These are phyloP conservation scores for Tetramorium bicarinatum DNA, from an alignment of 2,888 invertebrate genomes.

Conservation along the genomic window DNA sequence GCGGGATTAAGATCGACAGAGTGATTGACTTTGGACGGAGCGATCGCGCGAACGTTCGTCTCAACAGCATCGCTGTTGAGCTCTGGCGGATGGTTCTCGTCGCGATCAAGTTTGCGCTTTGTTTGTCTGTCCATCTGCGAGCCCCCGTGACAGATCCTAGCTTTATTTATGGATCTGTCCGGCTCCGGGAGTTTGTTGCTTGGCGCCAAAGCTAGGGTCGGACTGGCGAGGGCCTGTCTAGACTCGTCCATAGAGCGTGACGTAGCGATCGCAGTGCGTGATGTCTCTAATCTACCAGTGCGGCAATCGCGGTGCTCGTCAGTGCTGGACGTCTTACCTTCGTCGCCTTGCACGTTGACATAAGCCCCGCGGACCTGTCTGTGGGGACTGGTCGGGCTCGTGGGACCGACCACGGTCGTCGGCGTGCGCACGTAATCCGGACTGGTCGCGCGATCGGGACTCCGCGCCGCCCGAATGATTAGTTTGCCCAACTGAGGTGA, in stretches of 20 bases:
- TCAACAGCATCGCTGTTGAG: slow-evolving; percentile 25
- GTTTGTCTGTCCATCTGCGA: slow-evolving; percentile 45
- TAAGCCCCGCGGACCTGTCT: slow-evolving; percentile 89
- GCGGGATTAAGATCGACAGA: not conserved
- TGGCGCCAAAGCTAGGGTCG: slow-evolving; percentile 57
- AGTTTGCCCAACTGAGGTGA: slow-evolving; percentile 90
- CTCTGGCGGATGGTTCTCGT: slow-evolving; percentile 75
- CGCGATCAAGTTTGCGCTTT: slow-evolving; percentile 63
- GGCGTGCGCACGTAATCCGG: slow-evolving; percentile 87
- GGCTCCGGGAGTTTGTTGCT: slow-evolving; percentile 60
- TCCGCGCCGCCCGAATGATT: slow-evolving; percentile 88
- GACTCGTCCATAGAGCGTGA: slow-evolving; percentile 59
- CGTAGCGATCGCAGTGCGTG: slow-evolving; percentile 51
- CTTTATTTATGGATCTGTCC: slow-evolving; percentile 30
- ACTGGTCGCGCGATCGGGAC: slow-evolving; percentile 82
- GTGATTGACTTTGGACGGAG: slow-evolving; percentile 13
- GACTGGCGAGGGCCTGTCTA: slow-evolving; percentile 58
- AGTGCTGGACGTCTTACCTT: slow-evolving; percentile 89
- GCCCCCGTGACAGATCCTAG: slow-evolving; percentile 46
- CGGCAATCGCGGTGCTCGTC: slow-evolving; percentile 76
- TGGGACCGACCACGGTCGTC: slow-evolving; percentile 89
- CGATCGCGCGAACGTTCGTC: not conserved
- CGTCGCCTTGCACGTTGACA: slow-evolving; percentile 91
- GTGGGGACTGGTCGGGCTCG: slow-evolving; percentile 86
- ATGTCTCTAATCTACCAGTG: slow-evolving; percentile 80